phyloP scores from a whole-genome alignment of 2,797 vertebrate genomes.

The Margarornis squamiger region DNA sequence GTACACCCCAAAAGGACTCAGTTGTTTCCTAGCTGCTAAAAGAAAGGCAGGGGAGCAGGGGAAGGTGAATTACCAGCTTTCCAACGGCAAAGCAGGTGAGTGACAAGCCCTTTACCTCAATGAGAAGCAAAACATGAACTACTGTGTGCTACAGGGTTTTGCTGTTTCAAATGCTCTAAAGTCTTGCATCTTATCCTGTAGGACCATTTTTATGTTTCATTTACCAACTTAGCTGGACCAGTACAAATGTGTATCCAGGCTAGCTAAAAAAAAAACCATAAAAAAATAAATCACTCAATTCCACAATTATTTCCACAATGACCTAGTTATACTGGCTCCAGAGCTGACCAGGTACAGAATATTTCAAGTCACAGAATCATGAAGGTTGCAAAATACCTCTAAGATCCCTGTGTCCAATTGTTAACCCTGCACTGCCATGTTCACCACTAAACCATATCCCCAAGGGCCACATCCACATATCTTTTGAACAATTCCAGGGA shows the following conservation, averaged over 20 bases:
- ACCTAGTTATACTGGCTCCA: background rate
- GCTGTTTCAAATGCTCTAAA: background rate
- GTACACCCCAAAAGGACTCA: background rate
- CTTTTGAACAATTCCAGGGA: background rate
- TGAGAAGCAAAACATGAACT: background rate
- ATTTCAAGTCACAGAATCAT: background rate
- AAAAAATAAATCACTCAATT: background rate
- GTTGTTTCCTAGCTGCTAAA: background rate
- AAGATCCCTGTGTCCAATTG: background rate
- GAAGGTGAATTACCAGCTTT: background rate
- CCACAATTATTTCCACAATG: background rate
- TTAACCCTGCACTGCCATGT: background rate
- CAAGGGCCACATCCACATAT: background rate
- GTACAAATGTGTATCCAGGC: background rate
- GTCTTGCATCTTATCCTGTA: background rate
- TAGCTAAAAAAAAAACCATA: background rate
- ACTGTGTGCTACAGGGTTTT: fast-evolving
- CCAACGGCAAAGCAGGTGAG: background rate
- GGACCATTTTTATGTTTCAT: background rate
- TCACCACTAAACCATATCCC: background rate
- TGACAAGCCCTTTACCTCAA: background rate
- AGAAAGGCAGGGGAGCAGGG: background rate
- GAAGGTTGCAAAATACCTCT: background rate
- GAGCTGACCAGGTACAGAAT: background rate
- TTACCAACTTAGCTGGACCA: background rate